Evolutionary conservation across 2,888 invertebrate species (phyloP), one percentile per base, ranked within the genome.

Genomic region (Drosophila birchii): DNA sequence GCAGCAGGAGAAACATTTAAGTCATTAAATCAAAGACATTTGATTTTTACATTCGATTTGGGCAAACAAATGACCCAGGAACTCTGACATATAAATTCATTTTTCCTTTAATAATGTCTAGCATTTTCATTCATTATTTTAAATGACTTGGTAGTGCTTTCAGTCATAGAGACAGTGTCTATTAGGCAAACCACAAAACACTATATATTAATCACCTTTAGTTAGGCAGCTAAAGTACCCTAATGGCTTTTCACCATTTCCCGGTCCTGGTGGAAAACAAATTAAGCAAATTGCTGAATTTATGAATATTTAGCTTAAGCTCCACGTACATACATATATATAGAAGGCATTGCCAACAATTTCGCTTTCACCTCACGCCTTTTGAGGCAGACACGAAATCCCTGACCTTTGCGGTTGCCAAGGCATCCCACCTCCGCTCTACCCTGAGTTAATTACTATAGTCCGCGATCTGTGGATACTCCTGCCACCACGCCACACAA

Each of bases 361-460:
- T 82, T 82, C 87, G 83, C 83, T 83, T 83, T 83, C 83, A 88
- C 86, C 86, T 68, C 54, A 68, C 64, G 56, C 78, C 53, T 43
- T 23, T 54, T 66, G 53, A 39, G 73, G 55, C 68, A 71, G 78
- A 70, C 67, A 68, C 51, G 49, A 80, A 76, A 84, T 79, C 84
- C 88, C 88, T 84, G 84, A 84, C 84, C 88, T 84, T 84, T 88
- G 81, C 64, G 86, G 81, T 57, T 76, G 68, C 58, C 68, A 55
- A 53, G 51, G 51, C 51, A 53, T 53, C 36, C 36, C 51, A 55
- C 68, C 59, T 43, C 43, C 60, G 32, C 23, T 47, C 18, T 5
- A 11, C 14, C 34, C 60, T 11, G 38, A 82, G 88, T 86, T 88
- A 83, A 83, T 83, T 83, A 86, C 86, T 26, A 26, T 26, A 49